Evolutionary conservation across 2,113 vertebrate genomes (phyloP).

Genomic region (Scalopus aquaticus): DNA sequence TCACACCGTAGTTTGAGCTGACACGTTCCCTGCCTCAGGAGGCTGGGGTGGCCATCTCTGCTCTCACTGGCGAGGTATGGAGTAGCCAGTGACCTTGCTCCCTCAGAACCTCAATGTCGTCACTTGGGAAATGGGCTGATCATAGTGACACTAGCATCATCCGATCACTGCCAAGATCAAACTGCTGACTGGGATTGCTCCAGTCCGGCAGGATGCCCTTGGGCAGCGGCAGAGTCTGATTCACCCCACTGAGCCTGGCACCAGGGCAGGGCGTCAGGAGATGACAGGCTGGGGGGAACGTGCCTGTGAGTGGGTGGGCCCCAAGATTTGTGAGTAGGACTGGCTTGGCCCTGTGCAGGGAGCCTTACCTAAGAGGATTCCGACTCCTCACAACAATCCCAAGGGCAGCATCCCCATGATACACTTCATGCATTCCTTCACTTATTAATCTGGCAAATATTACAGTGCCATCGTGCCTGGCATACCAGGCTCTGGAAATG

Average conservation of each 20-base stretch:
- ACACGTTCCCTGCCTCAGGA: neutral
- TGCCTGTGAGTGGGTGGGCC: constrained; percentile 14
- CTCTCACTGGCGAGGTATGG: neutral
- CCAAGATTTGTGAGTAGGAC: neutral
- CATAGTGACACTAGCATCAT: constrained; percentile 34
- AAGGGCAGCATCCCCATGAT: neutral
- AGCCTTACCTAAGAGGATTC: constrained; percentile 27
- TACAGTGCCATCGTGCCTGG: neutral
- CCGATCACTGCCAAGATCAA: constrained; percentile 38
- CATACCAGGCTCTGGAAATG: neutral
- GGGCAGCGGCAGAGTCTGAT: constrained; percentile 7
- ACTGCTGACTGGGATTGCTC: neutral
- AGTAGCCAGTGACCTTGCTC: neutral
- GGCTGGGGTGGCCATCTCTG: neutral
- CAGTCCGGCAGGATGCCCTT: neutral
- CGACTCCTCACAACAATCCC: constrained; percentile 5
- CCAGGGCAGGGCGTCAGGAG: constrained; percentile 41
- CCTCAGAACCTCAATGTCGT: neutral
- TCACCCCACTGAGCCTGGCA: constrained; percentile 17
- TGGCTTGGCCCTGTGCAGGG: neutral
- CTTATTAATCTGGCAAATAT: constrained; percentile 55
- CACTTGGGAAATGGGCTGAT: constrained; percentile 50
- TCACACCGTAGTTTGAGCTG: neutral
- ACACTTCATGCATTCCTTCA: constrained; percentile 44
- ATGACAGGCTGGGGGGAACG: constrained; percentile 1